phyloP scores from a whole-genome alignment of 2,888 invertebrate species.

The Apantesis nais region DNA sequence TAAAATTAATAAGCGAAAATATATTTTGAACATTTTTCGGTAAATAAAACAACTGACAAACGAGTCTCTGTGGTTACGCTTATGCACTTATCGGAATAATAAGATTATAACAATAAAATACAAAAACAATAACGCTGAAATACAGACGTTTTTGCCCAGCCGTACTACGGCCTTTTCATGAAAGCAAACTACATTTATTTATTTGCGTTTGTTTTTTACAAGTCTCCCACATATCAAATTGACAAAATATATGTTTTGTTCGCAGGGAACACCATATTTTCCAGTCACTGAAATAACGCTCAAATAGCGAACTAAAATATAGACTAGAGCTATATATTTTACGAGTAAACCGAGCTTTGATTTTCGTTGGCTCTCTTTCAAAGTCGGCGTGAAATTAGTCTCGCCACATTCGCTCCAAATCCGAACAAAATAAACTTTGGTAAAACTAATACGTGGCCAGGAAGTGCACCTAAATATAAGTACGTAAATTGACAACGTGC shows the following conservation, averaged over 20 bases:
- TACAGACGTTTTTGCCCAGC: conserved; percentile 1
- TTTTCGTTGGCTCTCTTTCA: conserved; percentile 59
- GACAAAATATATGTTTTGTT: conserved; percentile 32
- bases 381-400: conserved; percentile 65
- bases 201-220: conserved; percentile 25
- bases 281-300: conserved; percentile 38
- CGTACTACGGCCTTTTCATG: conserved; percentile 1
- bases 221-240: conserved; percentile 34
- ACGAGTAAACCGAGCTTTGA: conserved; percentile 54
- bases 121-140: conserved; percentile 10
- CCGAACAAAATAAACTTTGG: conserved; percentile 51
- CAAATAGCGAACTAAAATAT: conserved; percentile 44
- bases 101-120: conserved; percentile 6
- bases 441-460: conserved; percentile 34
- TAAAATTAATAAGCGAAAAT: not conserved
- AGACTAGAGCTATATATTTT: conserved; percentile 42
- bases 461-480: conserved; percentile 18
- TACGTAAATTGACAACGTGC: conserved; percentile 4
- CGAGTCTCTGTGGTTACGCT: not conserved
- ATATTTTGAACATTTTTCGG: conserved; percentile 5
- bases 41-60: conserved; percentile 9
- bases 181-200: conserved; percentile 10
- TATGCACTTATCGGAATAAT: not conserved
- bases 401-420: conserved; percentile 53
- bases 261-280: conserved; percentile 34